Conservation (phyloP, 1,140 invertebrate species). For the Drosophila nigromelanica region DNA sequence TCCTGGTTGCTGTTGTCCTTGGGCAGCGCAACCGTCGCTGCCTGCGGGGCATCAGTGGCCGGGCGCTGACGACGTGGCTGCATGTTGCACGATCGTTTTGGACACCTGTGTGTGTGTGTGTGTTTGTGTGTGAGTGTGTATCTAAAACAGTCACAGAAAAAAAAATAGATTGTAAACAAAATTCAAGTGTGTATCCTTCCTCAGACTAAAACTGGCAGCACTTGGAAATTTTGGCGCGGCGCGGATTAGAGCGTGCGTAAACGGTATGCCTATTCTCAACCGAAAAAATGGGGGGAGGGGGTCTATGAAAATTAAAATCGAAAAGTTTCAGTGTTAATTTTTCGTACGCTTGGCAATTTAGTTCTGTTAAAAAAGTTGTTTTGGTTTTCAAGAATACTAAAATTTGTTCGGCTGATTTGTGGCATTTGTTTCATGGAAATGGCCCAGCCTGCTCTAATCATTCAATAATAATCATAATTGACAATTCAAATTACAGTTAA, state of each 20-base stretch:
- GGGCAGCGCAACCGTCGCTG: constrained; percentile 20
- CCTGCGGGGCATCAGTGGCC: constrained; percentile 12
- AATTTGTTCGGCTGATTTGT: constrained; percentile 35
- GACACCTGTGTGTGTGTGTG: too few species aligned
- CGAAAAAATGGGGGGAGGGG: constrained; percentile 3
- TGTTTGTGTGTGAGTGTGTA: too few species aligned
- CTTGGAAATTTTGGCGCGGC: constrained; percentile 28
- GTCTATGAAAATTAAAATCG: constrained; percentile 35
- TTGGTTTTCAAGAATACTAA: constrained; percentile 26
- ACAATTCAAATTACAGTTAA: too few species aligned
- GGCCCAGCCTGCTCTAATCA: constrained; percentile 30
- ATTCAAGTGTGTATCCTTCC: constrained; percentile 1
- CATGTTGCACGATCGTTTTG: constrained; percentile 12
- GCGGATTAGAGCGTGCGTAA: constrained; percentile 12
- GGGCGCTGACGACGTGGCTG: constrained; percentile 46
- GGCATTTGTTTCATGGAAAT: constrained; percentile 28
- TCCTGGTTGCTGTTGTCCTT: constrained; percentile 14
- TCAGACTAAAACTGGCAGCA: constrained; percentile 22
- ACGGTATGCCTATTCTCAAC: constrained; percentile 16
- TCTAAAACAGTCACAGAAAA: neutral
- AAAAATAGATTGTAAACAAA: neutral
- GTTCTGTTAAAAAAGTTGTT: constrained; percentile 51
- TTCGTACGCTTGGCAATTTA: constrained; percentile 53
- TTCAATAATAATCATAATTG: neutral
- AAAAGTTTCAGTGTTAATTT: constrained; percentile 40